Percentiles rank a stretch among this genome's conserved stretches.
phyloP scores from a whole-genome alignment of 1,140 invertebrate genomes.

The Octopus bimaculoides region DNA sequence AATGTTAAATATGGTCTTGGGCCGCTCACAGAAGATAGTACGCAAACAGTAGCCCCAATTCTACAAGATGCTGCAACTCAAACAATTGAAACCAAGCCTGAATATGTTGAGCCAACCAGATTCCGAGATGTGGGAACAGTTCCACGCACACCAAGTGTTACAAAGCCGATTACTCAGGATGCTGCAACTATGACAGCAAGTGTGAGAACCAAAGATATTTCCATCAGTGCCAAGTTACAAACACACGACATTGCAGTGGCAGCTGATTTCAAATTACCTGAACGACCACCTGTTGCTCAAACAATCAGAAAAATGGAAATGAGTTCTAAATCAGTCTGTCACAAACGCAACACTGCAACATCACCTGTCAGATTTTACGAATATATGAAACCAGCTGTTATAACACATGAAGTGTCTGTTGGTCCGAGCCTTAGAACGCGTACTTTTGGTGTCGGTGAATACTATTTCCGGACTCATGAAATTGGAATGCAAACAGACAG shows the following conservation, averaged over 20 bases:
- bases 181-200: not conserved
- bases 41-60: not conserved
- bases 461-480: conserved; percentile 1
- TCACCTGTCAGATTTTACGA: conserved; percentile 2
- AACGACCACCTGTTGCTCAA: not conserved
- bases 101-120: not conserved
- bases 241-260: not conserved
- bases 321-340: not conserved
- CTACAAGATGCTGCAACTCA: not conserved
- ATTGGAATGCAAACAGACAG: conserved; percentile 8
- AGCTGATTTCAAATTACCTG: not conserved
- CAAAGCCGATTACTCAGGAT: not conserved
- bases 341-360: not conserved
- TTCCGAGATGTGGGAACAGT: not conserved
- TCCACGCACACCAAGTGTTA: not conserved
- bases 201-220: not conserved
- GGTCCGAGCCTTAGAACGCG: not conserved
- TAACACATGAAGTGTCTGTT: not conserved
- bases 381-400: not conserved
- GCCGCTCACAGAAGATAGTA: not conserved
- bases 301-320: not conserved
- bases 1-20: conserved; percentile 7
- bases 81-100: not conserved
- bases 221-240: not conserved
- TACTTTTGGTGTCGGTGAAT: conserved; percentile 2